Evolutionary conservation across 2,888 invertebrate genomes (phyloP).

Genomic region (Timema podura): DNA sequence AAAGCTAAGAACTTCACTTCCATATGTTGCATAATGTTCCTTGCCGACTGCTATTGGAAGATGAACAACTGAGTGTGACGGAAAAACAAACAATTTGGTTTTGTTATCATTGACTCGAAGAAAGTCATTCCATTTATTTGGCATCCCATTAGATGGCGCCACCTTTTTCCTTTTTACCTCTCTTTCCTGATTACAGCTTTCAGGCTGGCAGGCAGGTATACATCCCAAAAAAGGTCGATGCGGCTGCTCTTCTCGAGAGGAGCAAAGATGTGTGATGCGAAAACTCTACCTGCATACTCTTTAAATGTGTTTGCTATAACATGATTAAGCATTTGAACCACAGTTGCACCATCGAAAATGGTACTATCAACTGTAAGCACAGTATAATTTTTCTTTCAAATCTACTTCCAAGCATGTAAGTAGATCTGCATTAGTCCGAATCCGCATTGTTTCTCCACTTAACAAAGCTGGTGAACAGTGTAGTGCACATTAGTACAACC

Average conservation of each 20-base stretch:
- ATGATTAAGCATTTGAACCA: background rate
- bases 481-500: too few species aligned
- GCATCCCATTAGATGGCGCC: too few species aligned
- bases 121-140: too few species aligned
- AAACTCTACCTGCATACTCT: background rate
- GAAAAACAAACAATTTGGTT: too few species aligned
- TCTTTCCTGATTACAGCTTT: background rate
- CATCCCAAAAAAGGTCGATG: constrained; percentile 2
- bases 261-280: background rate
- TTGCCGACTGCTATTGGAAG: too few species aligned
- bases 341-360: constrained; percentile 9
- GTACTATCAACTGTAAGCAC: background rate
- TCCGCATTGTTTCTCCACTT: constrained; percentile 11
- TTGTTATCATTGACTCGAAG: too few species aligned
- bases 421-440: background rate
- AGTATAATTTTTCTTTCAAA: constrained; percentile 3
- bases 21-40: too few species aligned
- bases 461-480: constrained; percentile 10
- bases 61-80: too few species aligned
- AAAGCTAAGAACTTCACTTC: too few species aligned
- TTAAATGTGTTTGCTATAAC: constrained; percentile 10
- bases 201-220: background rate
- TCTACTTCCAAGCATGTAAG: constrained; percentile 7
- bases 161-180: background rate
- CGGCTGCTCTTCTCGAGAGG: background rate